Evolutionary conservation across 2,888 invertebrate species (phyloP), one percentile per base, ranked within the genome.

Genomic region (Coleophora deauratella): DNA sequence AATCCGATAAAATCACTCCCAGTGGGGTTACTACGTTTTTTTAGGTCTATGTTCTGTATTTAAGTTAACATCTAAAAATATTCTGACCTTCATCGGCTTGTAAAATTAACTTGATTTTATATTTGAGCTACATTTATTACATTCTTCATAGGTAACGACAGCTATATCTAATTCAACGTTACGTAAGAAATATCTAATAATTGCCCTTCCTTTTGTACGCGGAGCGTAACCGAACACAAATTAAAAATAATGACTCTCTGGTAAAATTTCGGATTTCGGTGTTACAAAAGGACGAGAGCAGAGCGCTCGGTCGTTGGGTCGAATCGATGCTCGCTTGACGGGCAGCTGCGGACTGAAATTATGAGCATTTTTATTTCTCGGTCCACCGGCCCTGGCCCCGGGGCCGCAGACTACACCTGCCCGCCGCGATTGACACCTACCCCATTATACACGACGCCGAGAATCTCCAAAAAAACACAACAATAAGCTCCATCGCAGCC

Each of bases 301-400:
- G 21, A 21, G 59, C 47, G 57, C 62, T 61, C 57, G 59, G 61
- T 56, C 55, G 46, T 51, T 54, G 59, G 60, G 56, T 68, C 73
- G 67, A 68, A 73, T 75, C 76, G 75, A 71, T 67, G 73, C 66
- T 64, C 72, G 72, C 57, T 74, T 72, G 79, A 75, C 79, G 65
- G 80, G 84, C 84, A 85, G 85, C 84, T 85, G 85, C 82, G 70
- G 71, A 75, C 68, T 72, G 63, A 75, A 82, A 84, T 82, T 84
- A 85, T 82, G 78, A 75, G 63, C 76, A 79, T 77, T 82, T 81
- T 77, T 80, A 77, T 82, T 71, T 72, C 68, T 65, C 68, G 59
- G 41, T 56, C 46, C 57, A 53, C 47, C 58, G 61, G 45, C 28
- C 37, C 4, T 30, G 50, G 12, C 30, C 12, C 9, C 30, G 15